Conservation (phyloP, 1,140 invertebrate genomes). For the Saccostrea glomerata region DNA sequence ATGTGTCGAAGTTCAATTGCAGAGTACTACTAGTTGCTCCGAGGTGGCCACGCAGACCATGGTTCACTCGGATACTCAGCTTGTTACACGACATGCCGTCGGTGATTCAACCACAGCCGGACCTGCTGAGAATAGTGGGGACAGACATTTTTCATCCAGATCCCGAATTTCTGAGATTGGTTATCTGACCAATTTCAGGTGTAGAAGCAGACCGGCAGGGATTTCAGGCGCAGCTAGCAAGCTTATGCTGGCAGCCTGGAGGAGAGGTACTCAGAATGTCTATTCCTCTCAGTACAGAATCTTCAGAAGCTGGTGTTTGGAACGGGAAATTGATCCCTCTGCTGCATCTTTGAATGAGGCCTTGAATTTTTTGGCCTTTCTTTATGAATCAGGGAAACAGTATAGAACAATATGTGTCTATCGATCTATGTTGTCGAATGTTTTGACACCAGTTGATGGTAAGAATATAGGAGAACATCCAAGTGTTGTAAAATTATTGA, state of each 20-base stretch:
- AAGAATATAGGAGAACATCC: constrained; percentile 39
- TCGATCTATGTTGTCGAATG: constrained; percentile 38
- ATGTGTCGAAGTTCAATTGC: background rate
- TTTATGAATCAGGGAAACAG: background rate
- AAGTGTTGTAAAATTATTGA: constrained; percentile 40
- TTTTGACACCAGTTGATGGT: constrained; percentile 32
- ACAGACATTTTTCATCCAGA: background rate
- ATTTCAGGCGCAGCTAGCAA: constrained; percentile 19
- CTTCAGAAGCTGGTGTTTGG: constrained; percentile 9
- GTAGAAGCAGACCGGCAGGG: background rate
- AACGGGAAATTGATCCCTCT: background rate
- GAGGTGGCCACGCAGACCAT: constrained; percentile 13
- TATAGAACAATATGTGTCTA: constrained; percentile 38
- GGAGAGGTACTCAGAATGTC: background rate
- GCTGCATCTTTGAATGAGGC: background rate
- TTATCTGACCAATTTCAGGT: constrained; percentile 17
- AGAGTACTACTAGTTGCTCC: background rate
- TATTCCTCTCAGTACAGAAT: background rate
- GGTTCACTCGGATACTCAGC: background rate
- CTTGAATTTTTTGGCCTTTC: background rate
- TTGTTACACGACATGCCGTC: background rate
- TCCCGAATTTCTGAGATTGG: background rate
- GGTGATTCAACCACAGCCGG: background rate
- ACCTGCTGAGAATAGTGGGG: background rate
- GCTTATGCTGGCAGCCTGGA: background rate